phyloP scores from a whole-genome alignment of 2,797 vertebrate species.

The Rachycentron canadum region DNA sequence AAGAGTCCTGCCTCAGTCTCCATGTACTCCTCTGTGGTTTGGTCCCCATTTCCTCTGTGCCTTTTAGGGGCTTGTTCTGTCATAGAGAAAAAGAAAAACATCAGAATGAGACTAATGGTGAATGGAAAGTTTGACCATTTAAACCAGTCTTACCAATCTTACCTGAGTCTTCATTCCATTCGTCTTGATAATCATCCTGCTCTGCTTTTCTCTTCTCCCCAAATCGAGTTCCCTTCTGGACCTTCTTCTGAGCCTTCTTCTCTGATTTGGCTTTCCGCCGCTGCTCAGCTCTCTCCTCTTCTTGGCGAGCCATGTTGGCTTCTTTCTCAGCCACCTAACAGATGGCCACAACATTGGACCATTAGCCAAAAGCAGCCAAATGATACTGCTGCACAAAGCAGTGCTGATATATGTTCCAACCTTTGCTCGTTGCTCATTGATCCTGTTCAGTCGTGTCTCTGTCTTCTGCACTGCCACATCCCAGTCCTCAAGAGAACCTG shows the following conservation, averaged over 20 bases:
- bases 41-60: slow-evolving; percentile 80
- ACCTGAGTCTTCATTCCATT: slow-evolving; percentile 82
- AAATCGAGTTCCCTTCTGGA: slow-evolving; percentile 78
- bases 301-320: slow-evolving; percentile 87
- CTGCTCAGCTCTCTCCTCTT: slow-evolving; percentile 89
- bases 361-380: slow-evolving; percentile 39
- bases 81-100: slow-evolving; percentile 2
- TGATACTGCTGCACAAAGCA: background rate
- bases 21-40: slow-evolving; percentile 77
- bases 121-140: background rate
- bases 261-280: slow-evolving; percentile 87
- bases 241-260: slow-evolving; percentile 91
- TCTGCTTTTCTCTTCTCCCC: slow-evolving; percentile 90
- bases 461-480: slow-evolving; percentile 95
- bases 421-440: slow-evolving; percentile 94
- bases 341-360: slow-evolving; percentile 12
- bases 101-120: background rate
- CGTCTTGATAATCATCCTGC: slow-evolving; percentile 69
- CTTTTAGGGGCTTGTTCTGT: slow-evolving; percentile 88
- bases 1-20: slow-evolving; percentile 85
- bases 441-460: slow-evolving; percentile 89
- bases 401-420: slow-evolving; percentile 69
- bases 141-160: no score
- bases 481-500: slow-evolving; percentile 97
- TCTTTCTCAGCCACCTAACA: slow-evolving; percentile 93